These are phyloP conservation scores for Dendrocopos noguchii DNA, from an alignment of 2,113 vertebrate species.

Conservation along the genomic window DNA sequence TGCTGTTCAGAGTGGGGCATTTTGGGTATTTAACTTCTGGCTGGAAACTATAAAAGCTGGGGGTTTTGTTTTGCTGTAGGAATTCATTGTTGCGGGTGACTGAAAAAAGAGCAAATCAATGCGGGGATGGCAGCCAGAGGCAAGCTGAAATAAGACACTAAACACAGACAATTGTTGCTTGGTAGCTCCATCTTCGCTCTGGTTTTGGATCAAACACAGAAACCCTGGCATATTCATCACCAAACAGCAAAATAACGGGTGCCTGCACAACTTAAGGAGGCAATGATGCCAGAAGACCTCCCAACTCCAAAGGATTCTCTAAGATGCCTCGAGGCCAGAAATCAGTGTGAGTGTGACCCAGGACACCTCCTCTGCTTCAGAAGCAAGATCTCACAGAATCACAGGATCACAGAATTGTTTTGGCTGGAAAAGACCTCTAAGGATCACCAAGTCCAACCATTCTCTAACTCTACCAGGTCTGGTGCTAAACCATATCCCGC, in stretches of 20 bases:
- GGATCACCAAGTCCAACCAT: no score
- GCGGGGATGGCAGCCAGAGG: background rate
- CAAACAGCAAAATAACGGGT: background rate
- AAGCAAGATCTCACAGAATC: background rate
- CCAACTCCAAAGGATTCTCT: accelerated
- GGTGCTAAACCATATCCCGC: no score
- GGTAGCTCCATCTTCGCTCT: background rate
- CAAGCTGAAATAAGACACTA: background rate
- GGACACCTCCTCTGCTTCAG: background rate
- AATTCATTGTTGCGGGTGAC: background rate
- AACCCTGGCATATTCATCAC: background rate
- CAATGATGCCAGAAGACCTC: background rate
- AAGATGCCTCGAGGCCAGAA: background rate
- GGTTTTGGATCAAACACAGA: background rate
- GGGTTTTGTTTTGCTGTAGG: background rate
- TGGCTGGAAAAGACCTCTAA: no score
- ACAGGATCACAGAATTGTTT: no score
- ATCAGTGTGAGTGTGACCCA: background rate
- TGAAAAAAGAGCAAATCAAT: background rate
- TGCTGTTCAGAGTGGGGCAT: background rate
- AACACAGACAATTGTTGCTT: background rate
- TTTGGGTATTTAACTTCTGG: background rate
- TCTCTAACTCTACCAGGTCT: no score
- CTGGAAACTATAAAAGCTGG: background rate
- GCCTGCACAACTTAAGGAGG: background rate